Conservation (phyloP, 2,797 vertebrate species). For the Cichlasoma orientale region DNA sequence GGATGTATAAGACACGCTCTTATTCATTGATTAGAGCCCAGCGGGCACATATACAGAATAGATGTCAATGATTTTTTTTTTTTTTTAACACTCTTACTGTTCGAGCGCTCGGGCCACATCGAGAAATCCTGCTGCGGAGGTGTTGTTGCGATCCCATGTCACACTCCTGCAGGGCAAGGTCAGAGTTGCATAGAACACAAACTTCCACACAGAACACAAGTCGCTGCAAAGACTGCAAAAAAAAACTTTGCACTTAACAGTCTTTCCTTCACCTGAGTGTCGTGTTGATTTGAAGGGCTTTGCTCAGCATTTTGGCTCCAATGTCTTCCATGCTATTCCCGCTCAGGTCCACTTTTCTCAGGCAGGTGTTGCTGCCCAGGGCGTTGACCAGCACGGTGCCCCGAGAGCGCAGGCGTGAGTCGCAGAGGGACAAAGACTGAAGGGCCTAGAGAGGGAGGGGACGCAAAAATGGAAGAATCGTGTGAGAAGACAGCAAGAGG, state of each 20-base stretch:
- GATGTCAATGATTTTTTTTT: background rate
- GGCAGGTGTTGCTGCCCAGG: conserved; percentile 90
- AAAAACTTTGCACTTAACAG: background rate
- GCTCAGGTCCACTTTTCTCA: conserved; percentile 90
- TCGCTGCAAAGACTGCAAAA: conserved; percentile 1
- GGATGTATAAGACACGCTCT: background rate
- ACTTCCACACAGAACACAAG: background rate
- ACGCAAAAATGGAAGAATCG: background rate
- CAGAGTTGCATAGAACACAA: conserved; percentile 20
- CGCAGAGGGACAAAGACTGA: conserved; percentile 87
- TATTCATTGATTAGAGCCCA: background rate
- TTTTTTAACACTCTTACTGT: conserved; percentile 81
- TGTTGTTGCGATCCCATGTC: conserved; percentile 91
- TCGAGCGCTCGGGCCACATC: conserved; percentile 90
- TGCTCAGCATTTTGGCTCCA: conserved; percentile 94
- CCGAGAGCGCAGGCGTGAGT: conserved; percentile 88
- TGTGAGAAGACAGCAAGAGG: background rate
- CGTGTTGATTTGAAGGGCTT: conserved; percentile 88
- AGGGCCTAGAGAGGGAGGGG: conserved; percentile 77
- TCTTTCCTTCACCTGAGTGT: conserved; percentile 74
- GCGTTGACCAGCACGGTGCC: conserved; percentile 90
- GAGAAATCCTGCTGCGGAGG: conserved; percentile 88
- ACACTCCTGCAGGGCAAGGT: conserved; percentile 82
- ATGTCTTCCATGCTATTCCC: conserved; percentile 92
- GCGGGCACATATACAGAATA: background rate